phyloP scores from a whole-genome alignment of 2,888 invertebrate species.

The Lottia scabra region DNA sequence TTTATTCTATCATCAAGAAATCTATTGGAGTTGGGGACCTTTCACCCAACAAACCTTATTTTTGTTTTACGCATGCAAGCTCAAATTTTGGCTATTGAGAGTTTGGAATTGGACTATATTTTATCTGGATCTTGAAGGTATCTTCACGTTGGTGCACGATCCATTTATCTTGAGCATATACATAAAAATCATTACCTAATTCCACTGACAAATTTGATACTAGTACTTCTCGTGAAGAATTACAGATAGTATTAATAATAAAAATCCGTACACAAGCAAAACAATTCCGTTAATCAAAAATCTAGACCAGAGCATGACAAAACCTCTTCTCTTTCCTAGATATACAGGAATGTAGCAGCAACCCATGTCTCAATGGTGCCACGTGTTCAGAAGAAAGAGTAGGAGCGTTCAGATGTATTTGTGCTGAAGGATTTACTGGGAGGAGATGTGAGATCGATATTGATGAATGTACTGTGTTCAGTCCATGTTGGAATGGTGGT shows the following conservation, averaged over 20 bases:
- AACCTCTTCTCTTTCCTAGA: conserved; percentile 68
- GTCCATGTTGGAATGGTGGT: conserved; percentile 34
- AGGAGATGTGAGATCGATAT: conserved; percentile 11
- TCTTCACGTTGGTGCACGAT: background rate
- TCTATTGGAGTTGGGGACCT: background rate
- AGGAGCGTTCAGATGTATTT: conserved; percentile 12
- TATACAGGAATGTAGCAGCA: conserved; percentile 87
- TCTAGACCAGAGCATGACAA: too few relatives aligned
- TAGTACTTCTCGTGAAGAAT: too few relatives aligned
- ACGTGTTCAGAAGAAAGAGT: conserved; percentile 74
- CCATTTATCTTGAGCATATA: background rate
- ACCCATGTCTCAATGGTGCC: conserved; percentile 91
- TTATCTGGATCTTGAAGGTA: too few relatives aligned
- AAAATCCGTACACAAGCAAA: too few relatives aligned
- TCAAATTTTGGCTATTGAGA: too few relatives aligned
- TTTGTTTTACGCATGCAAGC: too few relatives aligned
- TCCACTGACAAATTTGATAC: too few relatives aligned
- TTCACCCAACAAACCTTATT: too few relatives aligned
- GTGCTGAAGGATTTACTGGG: conserved; percentile 11
- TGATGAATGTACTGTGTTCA: conserved; percentile 27
- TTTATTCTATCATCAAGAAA: background rate
- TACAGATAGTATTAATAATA: too few relatives aligned
- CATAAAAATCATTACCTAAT: too few relatives aligned
- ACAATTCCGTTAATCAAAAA: too few relatives aligned
- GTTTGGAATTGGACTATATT: too few relatives aligned